Base-by-base conservation (phyloP, 2,113 vertebrate genomes). In the Spheniscus mendiculus region DNA sequence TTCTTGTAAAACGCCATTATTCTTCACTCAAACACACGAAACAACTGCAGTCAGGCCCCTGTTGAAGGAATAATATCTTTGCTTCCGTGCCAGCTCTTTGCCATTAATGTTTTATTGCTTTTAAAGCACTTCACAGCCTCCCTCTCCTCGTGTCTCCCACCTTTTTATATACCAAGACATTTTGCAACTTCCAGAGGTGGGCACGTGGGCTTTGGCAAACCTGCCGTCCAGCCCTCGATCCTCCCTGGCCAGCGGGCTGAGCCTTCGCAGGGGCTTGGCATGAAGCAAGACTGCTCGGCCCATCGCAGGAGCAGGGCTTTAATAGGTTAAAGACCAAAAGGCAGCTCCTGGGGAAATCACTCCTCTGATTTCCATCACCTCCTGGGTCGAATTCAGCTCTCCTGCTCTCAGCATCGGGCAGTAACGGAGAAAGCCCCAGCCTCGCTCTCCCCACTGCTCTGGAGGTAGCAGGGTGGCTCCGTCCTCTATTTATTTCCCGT, bases 1-100 rank as follows among this genome's bases (percentile, higher is more conserved):
- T 45, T 84, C 61, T 79, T 87, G 70, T 85, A 88, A 71, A 82
- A 55, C 55, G 32, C 69, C 45, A 63, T 97, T 90, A 53, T 73
- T 94, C 83, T 42, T 82, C 61, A n/a, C 62, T 72, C 40, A 47
- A 32, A 93, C 87, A 72, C 47, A 69, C 49, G 29, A 56, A 73
- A 58, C 44, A 58, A 65, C 79, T 10, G 17, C 49, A 52, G 10
- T 23, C 17, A 14, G 62, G 62, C 34, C 62, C 50, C 53, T 40
- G 32, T 18, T 72, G 63, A 55, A 66, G 79, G 44, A 71, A 70
- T 63, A 74, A 30, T 44, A 53, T 52, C 66, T 85, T 65, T 65
- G 53, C 45, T 38, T 45, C 59, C 27, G 17, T 6, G 7, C 36
- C 47, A 70, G 58, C 50, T 34, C 72, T 82, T 84, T 62, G 49